Base-by-base conservation (phyloP, 92 coral and sea anemone genomes). In the Epizoanthus rinbou region DNA sequence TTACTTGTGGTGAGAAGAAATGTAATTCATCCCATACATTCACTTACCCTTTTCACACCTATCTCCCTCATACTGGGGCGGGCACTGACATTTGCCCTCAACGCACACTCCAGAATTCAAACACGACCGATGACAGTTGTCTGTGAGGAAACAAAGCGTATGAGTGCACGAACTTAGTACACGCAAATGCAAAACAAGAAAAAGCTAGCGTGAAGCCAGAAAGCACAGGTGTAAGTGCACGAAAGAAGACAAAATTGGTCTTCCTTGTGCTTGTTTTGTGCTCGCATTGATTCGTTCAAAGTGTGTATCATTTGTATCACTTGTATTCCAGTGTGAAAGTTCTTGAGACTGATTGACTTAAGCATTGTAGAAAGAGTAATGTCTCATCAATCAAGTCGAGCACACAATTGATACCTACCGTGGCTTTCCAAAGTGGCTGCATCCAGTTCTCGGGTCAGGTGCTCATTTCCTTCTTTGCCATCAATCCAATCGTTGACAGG, bases 21-120 rank as follows among this genome's bases (percentile, higher is more conserved):
- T 18, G 18, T 25, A 10, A 19, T 41, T 5, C 33, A 14, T 72
- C 25, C 45, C 60, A 41, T 22, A 56, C 0, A 31, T 9, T 63
- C 33, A 22, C 31, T 69, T 84, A 94, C 98, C 96, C 57, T 81
- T 75, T 69, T 92, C 94, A 78, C 98, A 94, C 64, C 80, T 88
- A 19, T 79, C 87, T 23, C 98, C 98, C 74, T 86, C 98, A 35
- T 92, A 94, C 71, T 89, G 84, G 37, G 85, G 81, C 3, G 92
- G 89, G 81, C 98, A 94, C 78, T 92, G 88, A 60, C 98, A 94
- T 64, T 84, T 89, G 1, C 98, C 98, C 45, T 83, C 92, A 6
- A 94, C 90, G 59, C 98, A 94, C 53, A 73, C 82, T 3, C 96
- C 98, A 59, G 90, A 91, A 87, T 94, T 89, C 16, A 87, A 69